Percentiles rank a stretch among this genome's conserved stretches.
Evolutionary conservation across 2,113 vertebrate genomes (phyloP).

Genomic region (Callithrix jacchus): DNA sequence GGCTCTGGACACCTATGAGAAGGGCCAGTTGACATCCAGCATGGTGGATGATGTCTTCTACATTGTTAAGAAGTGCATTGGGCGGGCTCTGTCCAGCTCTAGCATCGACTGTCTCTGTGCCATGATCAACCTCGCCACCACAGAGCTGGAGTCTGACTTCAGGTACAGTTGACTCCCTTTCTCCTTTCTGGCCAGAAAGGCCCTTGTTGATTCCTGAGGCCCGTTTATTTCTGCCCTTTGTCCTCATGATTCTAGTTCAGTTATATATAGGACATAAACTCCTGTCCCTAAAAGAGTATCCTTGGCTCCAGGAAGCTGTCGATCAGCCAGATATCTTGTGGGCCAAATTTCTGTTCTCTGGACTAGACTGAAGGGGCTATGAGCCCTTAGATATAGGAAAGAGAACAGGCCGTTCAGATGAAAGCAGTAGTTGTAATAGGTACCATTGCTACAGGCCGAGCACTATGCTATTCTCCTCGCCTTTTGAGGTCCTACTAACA

Average conservation of each 20-base stretch:
- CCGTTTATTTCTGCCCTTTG: neutral
- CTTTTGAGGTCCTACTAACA: neutral
- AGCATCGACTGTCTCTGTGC: slow-evolving; percentile 98
- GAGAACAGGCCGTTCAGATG: neutral
- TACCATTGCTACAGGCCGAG: neutral
- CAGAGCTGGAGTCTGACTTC: slow-evolving; percentile 95
- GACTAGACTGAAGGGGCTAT: neutral
- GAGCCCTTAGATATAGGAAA: neutral
- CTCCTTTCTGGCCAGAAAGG: neutral
- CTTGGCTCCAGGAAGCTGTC: neutral
- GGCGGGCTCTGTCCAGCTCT: slow-evolving; percentile 95
- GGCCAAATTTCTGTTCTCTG: neutral
- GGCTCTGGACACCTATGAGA: slow-evolving; percentile 94
- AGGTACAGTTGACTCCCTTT: slow-evolving; percentile 83
- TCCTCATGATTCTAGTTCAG: neutral
- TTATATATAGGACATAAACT: neutral
- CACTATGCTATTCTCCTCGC: neutral
- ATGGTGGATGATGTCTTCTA: slow-evolving; percentile 99
- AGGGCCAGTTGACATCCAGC: slow-evolving; percentile 97
- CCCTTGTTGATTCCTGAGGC: neutral
- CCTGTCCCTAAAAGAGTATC: neutral
- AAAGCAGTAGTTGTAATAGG: neutral
- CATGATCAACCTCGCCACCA: slow-evolving; percentile 99
- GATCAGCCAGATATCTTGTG: neutral
- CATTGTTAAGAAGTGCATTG: slow-evolving; percentile 99